Evolutionary conservation across 2,113 vertebrate species (phyloP).

Genomic region (Gadus macrocephalus): DNA sequence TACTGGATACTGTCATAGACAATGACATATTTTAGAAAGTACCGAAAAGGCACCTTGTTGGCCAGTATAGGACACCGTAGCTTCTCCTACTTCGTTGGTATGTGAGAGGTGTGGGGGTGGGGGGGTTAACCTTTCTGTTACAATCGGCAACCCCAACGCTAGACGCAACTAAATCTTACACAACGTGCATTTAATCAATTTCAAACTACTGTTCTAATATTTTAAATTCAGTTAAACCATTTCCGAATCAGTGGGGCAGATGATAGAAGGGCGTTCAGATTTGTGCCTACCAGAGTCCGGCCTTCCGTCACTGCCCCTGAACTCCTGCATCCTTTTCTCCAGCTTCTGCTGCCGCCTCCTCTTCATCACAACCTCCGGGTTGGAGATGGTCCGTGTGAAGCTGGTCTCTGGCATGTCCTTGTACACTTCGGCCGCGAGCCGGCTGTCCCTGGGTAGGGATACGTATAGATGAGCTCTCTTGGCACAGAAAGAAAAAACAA

Average conservation of each 20-base stretch:
- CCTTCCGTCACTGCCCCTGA: conserved; percentile 90
- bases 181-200: too few relatives aligned
- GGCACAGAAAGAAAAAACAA: conserved; percentile 30
- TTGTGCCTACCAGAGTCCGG: conserved; percentile 85
- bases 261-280: background rate
- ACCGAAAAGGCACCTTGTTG: too few relatives aligned
- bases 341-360: conserved; percentile 91
- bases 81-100: too few relatives aligned
- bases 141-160: too few relatives aligned
- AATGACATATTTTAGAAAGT: too few relatives aligned
- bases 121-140: too few relatives aligned
- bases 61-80: too few relatives aligned
- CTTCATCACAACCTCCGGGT: conserved; percentile 98
- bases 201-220: too few relatives aligned
- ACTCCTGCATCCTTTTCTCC: conserved; percentile 96
- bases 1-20: too few relatives aligned
- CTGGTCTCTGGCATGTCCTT: conserved; percentile 99
- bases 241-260: background rate
- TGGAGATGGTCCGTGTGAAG: conserved; percentile 97
- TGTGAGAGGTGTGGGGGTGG: too few relatives aligned
- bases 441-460: conserved; percentile 79
- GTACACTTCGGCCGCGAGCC: conserved; percentile 94
- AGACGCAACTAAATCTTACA: too few relatives aligned
- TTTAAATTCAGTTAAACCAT: too few relatives aligned
- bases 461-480: conserved; percentile 5